Conservation (phyloP, 2,888 invertebrate species). For the Agrilus mali region DNA sequence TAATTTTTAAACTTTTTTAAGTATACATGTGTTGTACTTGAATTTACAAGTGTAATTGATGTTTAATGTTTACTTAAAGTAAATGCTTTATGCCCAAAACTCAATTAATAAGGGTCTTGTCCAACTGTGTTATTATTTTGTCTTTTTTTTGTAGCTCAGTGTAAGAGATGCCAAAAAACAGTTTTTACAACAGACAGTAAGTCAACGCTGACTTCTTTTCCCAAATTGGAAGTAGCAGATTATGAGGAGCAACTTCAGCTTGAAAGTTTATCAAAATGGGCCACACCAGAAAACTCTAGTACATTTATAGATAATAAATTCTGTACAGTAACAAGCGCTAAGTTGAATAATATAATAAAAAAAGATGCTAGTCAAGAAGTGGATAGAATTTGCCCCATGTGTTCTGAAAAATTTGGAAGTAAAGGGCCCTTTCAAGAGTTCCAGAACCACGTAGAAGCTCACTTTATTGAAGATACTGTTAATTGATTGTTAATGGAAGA, state of each 20-base stretch:
- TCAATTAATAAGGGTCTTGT: neutral
- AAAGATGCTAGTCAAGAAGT: slow-evolving; percentile 8
- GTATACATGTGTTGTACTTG: too few relatives aligned
- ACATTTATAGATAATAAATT: slow-evolving; percentile 27
- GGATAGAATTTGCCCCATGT: slow-evolving; percentile 63
- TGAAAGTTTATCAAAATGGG: slow-evolving; percentile 36
- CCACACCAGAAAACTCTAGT: slow-evolving; percentile 36
- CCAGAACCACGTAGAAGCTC: slow-evolving; percentile 63
- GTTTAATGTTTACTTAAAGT: too few relatives aligned
- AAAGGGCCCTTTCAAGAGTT: slow-evolving; percentile 49
- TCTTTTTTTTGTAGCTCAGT: slow-evolving; percentile 1
- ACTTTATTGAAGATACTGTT: slow-evolving; percentile 38
- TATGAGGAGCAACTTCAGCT: slow-evolving; percentile 23
- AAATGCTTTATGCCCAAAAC: too few relatives aligned
- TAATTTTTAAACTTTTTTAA: slow-evolving; percentile 5
- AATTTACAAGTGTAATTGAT: too few relatives aligned
- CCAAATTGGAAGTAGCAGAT: slow-evolving; percentile 38
- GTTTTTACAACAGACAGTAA: slow-evolving; percentile 2
- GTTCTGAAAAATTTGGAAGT: slow-evolving; percentile 49
- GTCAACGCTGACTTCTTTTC: slow-evolving; percentile 10
- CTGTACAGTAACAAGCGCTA: slow-evolving; percentile 4
- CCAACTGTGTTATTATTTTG: neutral
- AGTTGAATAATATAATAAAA: slow-evolving; percentile 10
- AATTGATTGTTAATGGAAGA: too few relatives aligned
- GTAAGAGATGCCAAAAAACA: neutral